A percentile compares a stretch with the other conserved stretches of the same genome.
Conservation (phyloP, 2,888 invertebrate genomes). For the Lochmaea crataegi region DNA sequence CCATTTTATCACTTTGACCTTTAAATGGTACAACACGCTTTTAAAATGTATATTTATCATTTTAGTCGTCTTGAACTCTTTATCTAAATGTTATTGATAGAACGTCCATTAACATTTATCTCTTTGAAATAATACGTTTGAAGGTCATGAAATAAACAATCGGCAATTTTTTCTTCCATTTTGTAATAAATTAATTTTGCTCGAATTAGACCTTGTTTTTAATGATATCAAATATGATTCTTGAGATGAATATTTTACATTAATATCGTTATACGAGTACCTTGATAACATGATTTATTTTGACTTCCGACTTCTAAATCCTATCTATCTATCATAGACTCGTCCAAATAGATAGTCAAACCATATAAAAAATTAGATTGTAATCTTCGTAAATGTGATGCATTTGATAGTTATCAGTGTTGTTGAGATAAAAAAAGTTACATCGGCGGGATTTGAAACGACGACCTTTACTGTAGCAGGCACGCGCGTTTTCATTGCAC, state of each 20-base stretch:
- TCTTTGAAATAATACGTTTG: not conserved
- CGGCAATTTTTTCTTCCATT: not conserved
- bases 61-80: not conserved
- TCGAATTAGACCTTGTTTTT: not conserved
- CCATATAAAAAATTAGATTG: too few species aligned
- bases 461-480: too few species aligned
- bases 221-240: not conserved
- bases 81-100: not conserved
- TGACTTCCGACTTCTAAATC: not conserved
- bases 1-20: not conserved
- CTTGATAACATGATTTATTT: not conserved
- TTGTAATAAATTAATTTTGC: slow-evolving; percentile 1
- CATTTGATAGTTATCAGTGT: too few species aligned
- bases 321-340: too few species aligned
- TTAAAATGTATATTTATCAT: not conserved
- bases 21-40: not conserved
- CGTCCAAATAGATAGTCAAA: too few species aligned
- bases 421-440: too few species aligned
- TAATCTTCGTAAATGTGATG: too few species aligned
- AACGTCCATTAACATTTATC: not conserved
- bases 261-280: not conserved
- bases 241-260: not conserved
- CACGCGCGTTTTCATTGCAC: too few species aligned
- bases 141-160: not conserved
- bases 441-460: too few species aligned